Evolutionary conservation across 2,888 invertebrate species (phyloP), one percentile per base, ranked within the genome.

Genomic region (Nemapogon koenigi): DNA sequence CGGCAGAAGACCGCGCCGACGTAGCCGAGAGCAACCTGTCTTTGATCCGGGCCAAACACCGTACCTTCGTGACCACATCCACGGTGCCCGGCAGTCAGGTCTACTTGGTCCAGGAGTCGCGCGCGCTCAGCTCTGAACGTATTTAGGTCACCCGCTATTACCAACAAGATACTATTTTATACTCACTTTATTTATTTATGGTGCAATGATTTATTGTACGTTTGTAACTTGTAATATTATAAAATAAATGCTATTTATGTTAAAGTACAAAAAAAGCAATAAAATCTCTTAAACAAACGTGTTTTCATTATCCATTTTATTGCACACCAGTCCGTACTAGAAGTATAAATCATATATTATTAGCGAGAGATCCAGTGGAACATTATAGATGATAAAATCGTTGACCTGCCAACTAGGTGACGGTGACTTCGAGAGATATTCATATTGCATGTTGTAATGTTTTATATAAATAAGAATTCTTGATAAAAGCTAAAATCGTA

Each of bases 11-110:
- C 75, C 91, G 97, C 55, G 96, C 96, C 56, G 96, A 97, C 59
- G 86, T 86, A 54, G 96, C 96, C 54, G 96, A 97, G 81, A 91
- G 91, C 84, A 95, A 91, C 78, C 85, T 97, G 69, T 89, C 90
- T 55, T 83, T 97, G 73, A 95, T 97, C 83, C 90, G 97, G 61
- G 94, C 97, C 82, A 97, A 97, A 85, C 97, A 97, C 84, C 94
- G 97, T 83, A 93, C 94, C 72, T 95, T 95, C 81, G 94, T 95
- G 63, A 94, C 94, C 83, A 93, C 94, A 71, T 91, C 90, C 72
- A 87, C 91, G 55, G 90, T 93, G 58, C 94, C 94, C 73, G 93
- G 93, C 59, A 92, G 92, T 62, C 91, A 91, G 81, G 91, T 93
- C 57, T 92, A 92, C 81, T 84, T 93, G 71, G 92, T 93, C 52